Evolutionary conservation across 2,888 invertebrate species (phyloP).

Genomic region (Nephrotoma guestfalica): DNA sequence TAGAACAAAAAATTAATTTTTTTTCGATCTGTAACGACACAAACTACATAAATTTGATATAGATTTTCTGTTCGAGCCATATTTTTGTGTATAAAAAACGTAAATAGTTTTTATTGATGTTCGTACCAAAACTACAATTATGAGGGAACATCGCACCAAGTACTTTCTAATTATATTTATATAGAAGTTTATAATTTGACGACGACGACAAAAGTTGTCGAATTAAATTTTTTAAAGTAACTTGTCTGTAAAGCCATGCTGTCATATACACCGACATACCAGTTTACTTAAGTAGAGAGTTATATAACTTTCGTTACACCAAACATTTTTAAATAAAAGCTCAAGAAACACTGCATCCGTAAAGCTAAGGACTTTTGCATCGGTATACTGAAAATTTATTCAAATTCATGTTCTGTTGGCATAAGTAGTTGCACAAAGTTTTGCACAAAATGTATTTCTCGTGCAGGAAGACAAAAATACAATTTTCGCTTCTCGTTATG

Average conservation of each 20-base stretch:
- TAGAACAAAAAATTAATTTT: background rate
- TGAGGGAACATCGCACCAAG: no score
- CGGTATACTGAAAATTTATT: background rate
- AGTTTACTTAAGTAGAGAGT: background rate
- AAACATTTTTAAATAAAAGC: background rate
- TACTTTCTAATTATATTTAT: no score
- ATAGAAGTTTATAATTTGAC: no score
- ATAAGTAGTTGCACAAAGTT: background rate
- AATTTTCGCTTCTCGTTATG: background rate
- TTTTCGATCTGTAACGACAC: background rate
- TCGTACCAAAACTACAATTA: no score
- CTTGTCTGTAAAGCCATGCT: background rate
- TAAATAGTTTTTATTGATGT: no score
- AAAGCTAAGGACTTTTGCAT: background rate
- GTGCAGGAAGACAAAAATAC: background rate
- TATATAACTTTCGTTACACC: background rate
- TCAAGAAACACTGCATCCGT: background rate
- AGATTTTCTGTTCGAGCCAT: background rate
- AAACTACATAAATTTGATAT: background rate
- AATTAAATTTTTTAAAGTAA: no score
- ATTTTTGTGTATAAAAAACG: no score
- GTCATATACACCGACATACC: background rate
- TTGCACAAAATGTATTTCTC: background rate
- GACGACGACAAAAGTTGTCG: no score
- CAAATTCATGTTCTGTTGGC: background rate